Evolutionary conservation across 2,888 invertebrate genomes (phyloP).

Genomic region (Hoplodrina blanda): DNA sequence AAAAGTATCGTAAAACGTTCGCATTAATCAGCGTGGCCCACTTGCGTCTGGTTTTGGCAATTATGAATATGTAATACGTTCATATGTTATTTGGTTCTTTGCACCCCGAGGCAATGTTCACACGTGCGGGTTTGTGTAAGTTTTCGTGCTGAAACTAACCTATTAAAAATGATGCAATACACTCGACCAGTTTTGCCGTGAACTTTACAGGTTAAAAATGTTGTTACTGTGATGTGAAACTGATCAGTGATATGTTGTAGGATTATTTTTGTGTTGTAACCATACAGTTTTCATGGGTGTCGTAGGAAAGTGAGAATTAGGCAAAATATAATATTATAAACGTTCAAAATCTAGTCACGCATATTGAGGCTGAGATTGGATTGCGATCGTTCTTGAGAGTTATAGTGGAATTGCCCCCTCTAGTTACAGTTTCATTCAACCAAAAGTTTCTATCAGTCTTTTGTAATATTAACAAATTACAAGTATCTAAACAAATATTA

Average conservation of each 20-base stretch:
- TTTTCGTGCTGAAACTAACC: conserved; percentile 32
- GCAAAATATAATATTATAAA: no score
- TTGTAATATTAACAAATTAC: neutral
- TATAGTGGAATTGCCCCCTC: no score
- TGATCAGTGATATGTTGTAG: neutral
- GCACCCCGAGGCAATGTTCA: conserved; percentile 48
- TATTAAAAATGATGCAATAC: conserved; percentile 31
- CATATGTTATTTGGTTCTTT: conserved; percentile 55
- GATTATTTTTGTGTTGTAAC: neutral
- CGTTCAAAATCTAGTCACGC: no score
- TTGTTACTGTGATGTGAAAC: neutral
- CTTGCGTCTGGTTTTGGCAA: conserved; percentile 82
- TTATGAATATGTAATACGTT: conserved; percentile 67
- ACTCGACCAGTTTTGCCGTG: conserved; percentile 9
- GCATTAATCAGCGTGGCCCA: conserved; percentile 77
- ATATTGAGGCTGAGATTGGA: no score
- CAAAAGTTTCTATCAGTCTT: neutral
- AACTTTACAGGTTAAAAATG: conserved; percentile 16
- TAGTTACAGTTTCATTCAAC: neutral
- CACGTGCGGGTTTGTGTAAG: conserved; percentile 43
- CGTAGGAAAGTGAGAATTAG: neutral
- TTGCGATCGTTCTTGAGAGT: no score
- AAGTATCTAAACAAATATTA: no score
- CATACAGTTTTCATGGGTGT: neutral
- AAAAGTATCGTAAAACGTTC: conserved; percentile 71